Conservation (phyloP, 2,113 vertebrate genomes). For the Oryzias melastigma region DNA sequence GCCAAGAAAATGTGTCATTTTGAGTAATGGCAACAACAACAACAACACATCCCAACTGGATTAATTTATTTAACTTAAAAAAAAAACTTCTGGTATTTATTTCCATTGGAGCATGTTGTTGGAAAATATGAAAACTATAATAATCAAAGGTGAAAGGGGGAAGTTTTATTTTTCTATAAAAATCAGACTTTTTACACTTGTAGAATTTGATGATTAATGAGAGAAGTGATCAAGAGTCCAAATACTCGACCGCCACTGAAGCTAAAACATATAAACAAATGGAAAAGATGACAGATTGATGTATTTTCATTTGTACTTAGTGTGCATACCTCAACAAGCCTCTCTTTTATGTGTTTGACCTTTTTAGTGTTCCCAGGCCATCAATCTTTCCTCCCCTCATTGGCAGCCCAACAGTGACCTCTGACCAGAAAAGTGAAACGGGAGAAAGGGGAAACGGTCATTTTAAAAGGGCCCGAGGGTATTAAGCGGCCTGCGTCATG, state of each 20-base stretch:
- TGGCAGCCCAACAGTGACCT: conserved; percentile 34
- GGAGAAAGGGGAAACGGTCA: conserved; percentile 43
- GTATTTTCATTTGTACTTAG: neutral
- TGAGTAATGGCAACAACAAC: conserved; percentile 39
- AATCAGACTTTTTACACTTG: too few relatives aligned
- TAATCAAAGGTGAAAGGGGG: too few relatives aligned
- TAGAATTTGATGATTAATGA: too few relatives aligned
- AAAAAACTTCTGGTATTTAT: neutral
- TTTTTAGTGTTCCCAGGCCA: conserved; percentile 42
- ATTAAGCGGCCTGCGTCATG: conserved; percentile 51
- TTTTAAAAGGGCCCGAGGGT: conserved; percentile 39
- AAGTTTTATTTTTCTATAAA: too few relatives aligned
- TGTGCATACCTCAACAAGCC: neutral
- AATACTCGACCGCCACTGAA: conserved; percentile 3
- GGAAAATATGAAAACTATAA: too few relatives aligned
- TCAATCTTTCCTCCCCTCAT: conserved; percentile 25
- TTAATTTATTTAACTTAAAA: conserved; percentile 2
- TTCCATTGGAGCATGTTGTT: too few relatives aligned
- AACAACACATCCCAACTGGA: conserved; percentile 6
- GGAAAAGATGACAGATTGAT: neutral
- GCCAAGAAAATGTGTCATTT: conserved; percentile 30
- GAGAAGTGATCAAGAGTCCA: conserved; percentile 33
- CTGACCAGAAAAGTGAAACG: conserved; percentile 41
- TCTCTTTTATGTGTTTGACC: conserved; percentile 24
- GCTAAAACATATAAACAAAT: neutral